Evolutionary conservation across 2,113 vertebrate genomes (phyloP).

Genomic region (Chloebia gouldiae): DNA sequence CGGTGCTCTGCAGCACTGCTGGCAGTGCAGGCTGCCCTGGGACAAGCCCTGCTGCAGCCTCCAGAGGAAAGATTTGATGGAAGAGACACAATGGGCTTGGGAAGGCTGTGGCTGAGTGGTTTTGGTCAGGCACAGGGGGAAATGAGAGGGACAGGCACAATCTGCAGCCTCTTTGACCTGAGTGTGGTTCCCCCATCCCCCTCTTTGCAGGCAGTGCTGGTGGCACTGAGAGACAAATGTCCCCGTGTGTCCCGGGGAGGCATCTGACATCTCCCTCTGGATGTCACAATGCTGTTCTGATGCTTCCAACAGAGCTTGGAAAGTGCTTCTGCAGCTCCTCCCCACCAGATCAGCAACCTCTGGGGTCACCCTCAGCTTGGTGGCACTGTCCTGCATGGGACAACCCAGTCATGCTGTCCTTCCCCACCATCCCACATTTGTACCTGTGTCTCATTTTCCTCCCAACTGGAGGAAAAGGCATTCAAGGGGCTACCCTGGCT

Average conservation of each 20-base stretch:
- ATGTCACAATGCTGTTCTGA: rapidly evolving
- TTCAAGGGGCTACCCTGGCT: background rate
- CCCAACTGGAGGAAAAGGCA: background rate
- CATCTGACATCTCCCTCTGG: background rate
- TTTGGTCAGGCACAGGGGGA: background rate
- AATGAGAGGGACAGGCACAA: background rate
- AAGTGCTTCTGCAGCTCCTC: background rate
- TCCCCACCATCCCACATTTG: background rate
- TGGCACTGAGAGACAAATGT: rapidly evolving
- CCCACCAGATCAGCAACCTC: background rate
- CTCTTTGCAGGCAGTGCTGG: background rate
- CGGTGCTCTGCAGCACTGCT: background rate
- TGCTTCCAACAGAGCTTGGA: rapidly evolving
- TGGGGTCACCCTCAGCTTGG: background rate
- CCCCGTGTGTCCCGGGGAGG: rapidly evolving
- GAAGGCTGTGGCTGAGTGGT: background rate
- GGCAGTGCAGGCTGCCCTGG: background rate
- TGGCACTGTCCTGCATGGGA: background rate
- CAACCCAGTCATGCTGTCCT: background rate
- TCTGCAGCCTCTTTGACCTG: background rate
- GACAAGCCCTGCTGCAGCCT: background rate
- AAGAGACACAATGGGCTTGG: rapidly evolving
- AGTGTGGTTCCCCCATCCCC: background rate
- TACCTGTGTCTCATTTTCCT: slow-evolving; percentile 6
- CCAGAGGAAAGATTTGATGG: background rate